These are phyloP conservation scores for Ctenosaura bakeri DNA, from an alignment of 2,797 vertebrate genomes.

Conservation along the genomic window DNA sequence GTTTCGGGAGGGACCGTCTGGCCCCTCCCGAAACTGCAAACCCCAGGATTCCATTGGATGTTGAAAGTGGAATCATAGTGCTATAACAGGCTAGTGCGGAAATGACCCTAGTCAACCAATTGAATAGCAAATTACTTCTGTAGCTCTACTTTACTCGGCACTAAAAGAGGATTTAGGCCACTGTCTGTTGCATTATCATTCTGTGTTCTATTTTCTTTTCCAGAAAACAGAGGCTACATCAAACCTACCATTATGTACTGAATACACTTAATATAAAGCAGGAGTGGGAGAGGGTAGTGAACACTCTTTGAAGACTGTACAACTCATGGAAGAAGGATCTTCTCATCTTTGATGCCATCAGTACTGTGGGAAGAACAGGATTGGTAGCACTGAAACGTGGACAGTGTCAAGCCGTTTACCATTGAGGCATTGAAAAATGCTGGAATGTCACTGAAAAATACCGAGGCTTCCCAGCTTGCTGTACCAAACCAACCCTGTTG, in stretches of 20 bases:
- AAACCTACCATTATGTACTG: slow-evolving; percentile 87
- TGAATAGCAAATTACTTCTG: no score
- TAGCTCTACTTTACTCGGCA: no score
- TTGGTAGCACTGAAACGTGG: slow-evolving; percentile 72
- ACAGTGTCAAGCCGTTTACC: slow-evolving; percentile 67
- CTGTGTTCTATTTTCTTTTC: slow-evolving; percentile 26
- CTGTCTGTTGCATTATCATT: slow-evolving; percentile 12
- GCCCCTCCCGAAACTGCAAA: no score
- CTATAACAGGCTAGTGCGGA: no score
- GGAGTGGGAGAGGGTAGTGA: slow-evolving; percentile 36
- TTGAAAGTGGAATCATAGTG: no score
- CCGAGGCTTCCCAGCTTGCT: slow-evolving; percentile 73
- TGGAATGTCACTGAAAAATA: slow-evolving; percentile 59
- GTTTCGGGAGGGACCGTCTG: no score
- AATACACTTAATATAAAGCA: slow-evolving; percentile 65
- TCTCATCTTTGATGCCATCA: slow-evolving; percentile 74
- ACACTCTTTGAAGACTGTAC: slow-evolving; percentile 67
- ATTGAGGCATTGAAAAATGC: slow-evolving; percentile 75
- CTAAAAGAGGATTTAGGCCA: no score
- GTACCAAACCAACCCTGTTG: slow-evolving; percentile 70
- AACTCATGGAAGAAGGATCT: slow-evolving; percentile 67
- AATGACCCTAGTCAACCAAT: no score
- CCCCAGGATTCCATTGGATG: no score
- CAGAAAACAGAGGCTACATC: slow-evolving; percentile 85
- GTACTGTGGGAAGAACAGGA: slow-evolving; percentile 72